Evolutionary conservation across 2,888 invertebrate species (phyloP).

Genomic region (Stenolophus ochropezus): DNA sequence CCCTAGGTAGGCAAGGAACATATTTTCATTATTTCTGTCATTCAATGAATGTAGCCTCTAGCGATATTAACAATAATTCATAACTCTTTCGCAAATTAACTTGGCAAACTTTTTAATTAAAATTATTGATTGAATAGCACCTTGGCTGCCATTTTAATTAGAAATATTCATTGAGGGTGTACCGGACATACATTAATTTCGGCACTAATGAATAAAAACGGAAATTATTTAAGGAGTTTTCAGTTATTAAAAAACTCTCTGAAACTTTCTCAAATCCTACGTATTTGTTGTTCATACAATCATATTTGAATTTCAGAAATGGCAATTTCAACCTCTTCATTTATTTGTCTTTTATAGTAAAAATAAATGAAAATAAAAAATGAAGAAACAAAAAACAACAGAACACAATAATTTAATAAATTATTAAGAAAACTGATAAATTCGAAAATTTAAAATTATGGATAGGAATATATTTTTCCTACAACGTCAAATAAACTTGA

Average conservation of each 20-base stretch:
- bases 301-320: no score
- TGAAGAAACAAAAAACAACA: no score
- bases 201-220: conserved; percentile 1
- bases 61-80: conserved; percentile 54
- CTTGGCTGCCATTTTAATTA: conserved; percentile 26
- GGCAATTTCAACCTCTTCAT: no score
- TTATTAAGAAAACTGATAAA: no score
- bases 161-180: conserved; percentile 1
- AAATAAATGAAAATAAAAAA: no score
- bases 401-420: no score
- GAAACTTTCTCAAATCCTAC: neutral
- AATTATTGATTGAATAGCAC: conserved; percentile 45
- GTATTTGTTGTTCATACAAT: no score
- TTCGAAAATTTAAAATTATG: no score
- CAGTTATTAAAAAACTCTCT: neutral
- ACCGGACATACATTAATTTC: conserved; percentile 1
- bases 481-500: no score
- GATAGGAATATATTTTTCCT: no score
- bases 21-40: conserved; percentile 50
- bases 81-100: conserved; percentile 46
- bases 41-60: conserved; percentile 42
- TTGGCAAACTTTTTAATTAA: conserved; percentile 52
- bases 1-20: conserved; percentile 6
- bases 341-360: no score
- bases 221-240: conserved; percentile 4